Conservation (phyloP, 92 coral and sea anemone species). For the Zoanthus sociatus region DNA sequence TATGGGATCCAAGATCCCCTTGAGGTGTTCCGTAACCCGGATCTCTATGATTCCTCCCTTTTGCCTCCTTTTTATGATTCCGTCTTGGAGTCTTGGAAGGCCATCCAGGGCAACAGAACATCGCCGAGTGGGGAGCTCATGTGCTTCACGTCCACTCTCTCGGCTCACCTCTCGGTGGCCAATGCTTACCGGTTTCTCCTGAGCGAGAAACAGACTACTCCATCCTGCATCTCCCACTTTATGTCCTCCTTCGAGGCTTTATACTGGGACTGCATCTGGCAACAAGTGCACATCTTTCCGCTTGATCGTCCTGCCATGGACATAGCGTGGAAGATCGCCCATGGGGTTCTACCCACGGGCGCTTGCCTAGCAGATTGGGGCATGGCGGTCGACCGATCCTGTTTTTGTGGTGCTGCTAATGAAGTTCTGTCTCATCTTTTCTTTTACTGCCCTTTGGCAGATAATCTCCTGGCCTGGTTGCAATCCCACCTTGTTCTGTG, state of each 20-base stretch:
- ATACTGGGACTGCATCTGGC: conserved; percentile 44
- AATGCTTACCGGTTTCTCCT: neutral
- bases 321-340: conserved; percentile 45
- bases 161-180: neutral
- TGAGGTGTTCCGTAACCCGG: neutral
- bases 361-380: conserved; percentile 25
- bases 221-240: conserved; percentile 32
- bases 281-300: conserved; percentile 11
- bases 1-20: neutral
- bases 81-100: neutral
- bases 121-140: neutral
- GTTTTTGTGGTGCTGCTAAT: neutral
- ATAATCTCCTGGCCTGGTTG: neutral
- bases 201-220: neutral
- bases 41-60: neutral
- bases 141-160: neutral
- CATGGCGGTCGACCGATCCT: conserved; percentile 18
- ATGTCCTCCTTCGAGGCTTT: conserved; percentile 4
- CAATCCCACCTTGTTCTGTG: neutral
- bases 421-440: conserved; percentile 23
- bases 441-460: neutral
- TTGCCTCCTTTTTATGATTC: neutral
- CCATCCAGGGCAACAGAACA: neutral
- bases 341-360: conserved; percentile 49
- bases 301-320: conserved; percentile 29